Evolutionary conservation across 1,140 invertebrate species (phyloP).

Genomic region (Eciton burchellii): DNA sequence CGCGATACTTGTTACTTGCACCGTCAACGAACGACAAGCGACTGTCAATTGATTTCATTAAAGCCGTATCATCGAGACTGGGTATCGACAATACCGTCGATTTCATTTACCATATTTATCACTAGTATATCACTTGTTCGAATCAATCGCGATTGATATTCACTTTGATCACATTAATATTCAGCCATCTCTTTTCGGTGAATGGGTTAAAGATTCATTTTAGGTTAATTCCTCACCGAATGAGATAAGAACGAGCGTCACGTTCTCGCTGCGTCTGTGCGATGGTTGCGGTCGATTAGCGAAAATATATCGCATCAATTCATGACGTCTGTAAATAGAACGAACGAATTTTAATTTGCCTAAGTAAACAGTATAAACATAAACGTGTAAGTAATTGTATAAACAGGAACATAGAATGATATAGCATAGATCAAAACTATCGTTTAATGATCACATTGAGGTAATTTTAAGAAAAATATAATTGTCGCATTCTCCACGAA

Average conservation of each 20-base stretch:
- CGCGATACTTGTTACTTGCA: conserved; percentile 16
- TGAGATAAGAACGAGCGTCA: background rate
- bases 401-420: background rate
- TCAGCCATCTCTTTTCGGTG: no score
- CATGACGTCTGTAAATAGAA: conserved; percentile 13
- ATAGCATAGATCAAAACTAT: background rate
- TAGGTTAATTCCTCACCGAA: no score
- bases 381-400: background rate
- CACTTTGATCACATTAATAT: no score
- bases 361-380: background rate
- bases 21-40: no score
- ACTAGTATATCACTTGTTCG: no score
- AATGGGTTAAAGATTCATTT: no score
- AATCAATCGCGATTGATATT: no score
- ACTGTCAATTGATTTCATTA: conserved; percentile 42
- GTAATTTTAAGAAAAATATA: background rate
- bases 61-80: background rate
- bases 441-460: background rate
- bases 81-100: no score
- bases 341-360: background rate
- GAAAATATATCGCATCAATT: background rate
- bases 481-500: background rate
- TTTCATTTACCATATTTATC: no score
- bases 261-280: background rate
- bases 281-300: background rate